Conservation (phyloP, 2,113 vertebrate species). For the Alouatta palliata region DNA sequence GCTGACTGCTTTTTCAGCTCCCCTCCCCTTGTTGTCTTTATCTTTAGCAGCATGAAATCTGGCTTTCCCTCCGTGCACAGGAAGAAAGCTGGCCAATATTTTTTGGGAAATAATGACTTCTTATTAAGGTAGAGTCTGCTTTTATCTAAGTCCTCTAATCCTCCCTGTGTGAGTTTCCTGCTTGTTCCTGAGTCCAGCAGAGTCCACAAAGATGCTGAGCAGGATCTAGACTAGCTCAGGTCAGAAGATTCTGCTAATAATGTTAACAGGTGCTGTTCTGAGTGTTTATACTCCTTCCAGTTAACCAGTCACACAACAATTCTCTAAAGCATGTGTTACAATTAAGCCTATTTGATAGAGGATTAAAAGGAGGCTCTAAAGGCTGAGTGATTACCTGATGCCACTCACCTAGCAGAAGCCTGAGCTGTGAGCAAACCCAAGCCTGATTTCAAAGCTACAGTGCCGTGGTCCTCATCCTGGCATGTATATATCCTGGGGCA, state of each 20-base stretch:
- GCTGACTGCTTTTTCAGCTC: background rate
- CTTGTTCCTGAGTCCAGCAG: background rate
- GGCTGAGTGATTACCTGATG: background rate
- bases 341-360: background rate
- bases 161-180: background rate
- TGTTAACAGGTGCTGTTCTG: background rate
- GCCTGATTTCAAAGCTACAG: background rate
- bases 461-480: background rate
- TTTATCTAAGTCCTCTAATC: background rate
- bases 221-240: too few relatives aligned
- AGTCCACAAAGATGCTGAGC: background rate
- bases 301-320: background rate
- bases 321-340: background rate
- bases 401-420: background rate
- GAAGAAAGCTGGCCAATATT: background rate
- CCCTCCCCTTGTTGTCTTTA: background rate
- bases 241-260: background rate
- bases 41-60: background rate
- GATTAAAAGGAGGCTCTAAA: background rate
- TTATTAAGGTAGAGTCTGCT: background rate
- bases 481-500: background rate
- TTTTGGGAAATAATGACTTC: background rate
- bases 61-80: background rate
- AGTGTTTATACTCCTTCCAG: background rate
- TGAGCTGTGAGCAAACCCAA: background rate